Percentiles rank a stretch among this genome's conserved stretches.
Conservation (phyloP, 2,797 vertebrate genomes). For the Calcarius lapponicus region DNA sequence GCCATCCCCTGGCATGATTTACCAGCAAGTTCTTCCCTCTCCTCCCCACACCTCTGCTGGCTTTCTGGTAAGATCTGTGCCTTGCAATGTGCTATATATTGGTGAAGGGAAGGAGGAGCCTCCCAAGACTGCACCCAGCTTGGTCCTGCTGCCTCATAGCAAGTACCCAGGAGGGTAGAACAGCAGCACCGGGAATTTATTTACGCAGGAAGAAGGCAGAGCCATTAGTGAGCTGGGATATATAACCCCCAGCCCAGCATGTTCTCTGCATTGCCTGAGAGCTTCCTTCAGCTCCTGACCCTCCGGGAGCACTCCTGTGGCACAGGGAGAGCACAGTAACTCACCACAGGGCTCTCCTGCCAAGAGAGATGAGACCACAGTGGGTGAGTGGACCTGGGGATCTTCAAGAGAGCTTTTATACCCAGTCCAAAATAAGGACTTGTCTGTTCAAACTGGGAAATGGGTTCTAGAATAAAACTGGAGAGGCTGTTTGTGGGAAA, state of each 20-base stretch:
- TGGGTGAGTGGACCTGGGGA: accelerated
- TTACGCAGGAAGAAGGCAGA: background rate
- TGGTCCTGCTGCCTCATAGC: accelerated
- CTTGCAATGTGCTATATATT: accelerated
- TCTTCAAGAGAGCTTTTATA: background rate
- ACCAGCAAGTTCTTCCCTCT: background rate
- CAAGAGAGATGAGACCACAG: accelerated
- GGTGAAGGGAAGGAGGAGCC: background rate
- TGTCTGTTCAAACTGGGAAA: background rate
- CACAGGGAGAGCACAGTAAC: background rate
- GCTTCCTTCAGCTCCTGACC: background rate
- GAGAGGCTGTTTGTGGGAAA: background rate
- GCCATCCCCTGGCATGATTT: background rate
- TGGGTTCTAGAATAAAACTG: background rate
- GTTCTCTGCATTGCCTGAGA: background rate
- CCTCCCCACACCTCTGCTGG: background rate
- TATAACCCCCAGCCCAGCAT: background rate
- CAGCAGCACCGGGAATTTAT: background rate
- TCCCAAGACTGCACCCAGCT: background rate
- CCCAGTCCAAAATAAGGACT: background rate
- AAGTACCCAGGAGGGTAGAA: background rate
- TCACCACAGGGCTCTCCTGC: background rate
- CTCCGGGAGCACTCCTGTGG: accelerated
- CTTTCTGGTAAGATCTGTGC: background rate
- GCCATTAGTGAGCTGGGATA: background rate